Conservation (phyloP, 2,113 vertebrate genomes). For the Pipa parva region DNA sequence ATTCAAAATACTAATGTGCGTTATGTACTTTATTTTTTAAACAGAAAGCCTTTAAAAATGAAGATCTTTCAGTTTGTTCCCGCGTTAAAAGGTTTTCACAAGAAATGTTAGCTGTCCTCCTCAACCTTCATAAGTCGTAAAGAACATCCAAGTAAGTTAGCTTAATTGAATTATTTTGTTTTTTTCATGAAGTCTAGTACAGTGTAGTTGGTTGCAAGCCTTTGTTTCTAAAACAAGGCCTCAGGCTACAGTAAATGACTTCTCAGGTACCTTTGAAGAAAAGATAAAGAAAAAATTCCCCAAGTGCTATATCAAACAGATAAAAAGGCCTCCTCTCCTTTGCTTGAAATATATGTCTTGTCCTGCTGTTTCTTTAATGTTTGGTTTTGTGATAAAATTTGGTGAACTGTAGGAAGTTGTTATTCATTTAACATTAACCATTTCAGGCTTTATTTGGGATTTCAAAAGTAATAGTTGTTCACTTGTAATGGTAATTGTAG, state of each 20-base stretch:
- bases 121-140: conserved; percentile 51
- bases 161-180: conserved; percentile 53
- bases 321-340: conserved; percentile 68
- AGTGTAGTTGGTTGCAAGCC: conserved; percentile 50
- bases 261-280: conserved; percentile 73
- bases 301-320: conserved; percentile 78
- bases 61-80: background rate
- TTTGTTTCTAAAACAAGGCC: conserved; percentile 72
- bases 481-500: too few relatives aligned
- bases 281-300: conserved; percentile 74
- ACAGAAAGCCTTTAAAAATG: background rate
- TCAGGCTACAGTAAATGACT: conserved; percentile 76
- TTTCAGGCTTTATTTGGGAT: conserved; percentile 11
- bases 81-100: conserved; percentile 1
- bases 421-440: conserved; percentile 9
- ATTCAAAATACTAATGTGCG: too few relatives aligned
- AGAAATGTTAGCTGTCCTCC: conserved; percentile 39
- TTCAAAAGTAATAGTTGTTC: background rate
- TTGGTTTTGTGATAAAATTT: conserved; percentile 61
- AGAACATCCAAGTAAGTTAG: conserved; percentile 41
- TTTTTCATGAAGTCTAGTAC: conserved; percentile 56
- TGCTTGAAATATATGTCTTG: conserved; percentile 67
- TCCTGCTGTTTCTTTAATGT: conserved; percentile 68
- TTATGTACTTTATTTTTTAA: background rate
- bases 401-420: conserved; percentile 62